Conservation (phyloP, 2,888 invertebrate species). For the Tachystola acroxantha region DNA sequence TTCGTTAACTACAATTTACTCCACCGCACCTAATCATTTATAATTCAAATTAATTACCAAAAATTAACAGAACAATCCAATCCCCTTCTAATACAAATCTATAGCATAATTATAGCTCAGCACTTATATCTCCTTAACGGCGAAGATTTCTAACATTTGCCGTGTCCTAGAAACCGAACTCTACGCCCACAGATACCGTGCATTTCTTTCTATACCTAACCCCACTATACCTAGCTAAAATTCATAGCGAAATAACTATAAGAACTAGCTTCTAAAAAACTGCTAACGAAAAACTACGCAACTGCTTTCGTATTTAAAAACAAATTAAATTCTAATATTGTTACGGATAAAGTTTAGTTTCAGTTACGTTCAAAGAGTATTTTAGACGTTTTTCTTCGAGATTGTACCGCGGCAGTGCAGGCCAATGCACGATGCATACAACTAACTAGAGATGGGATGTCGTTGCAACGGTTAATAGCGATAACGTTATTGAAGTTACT, state of each 20-base stretch:
- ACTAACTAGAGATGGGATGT: constrained; percentile 65
- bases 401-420: constrained; percentile 58
- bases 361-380: constrained; percentile 2
- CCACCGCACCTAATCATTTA: too few relatives aligned
- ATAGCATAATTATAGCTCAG: constrained; percentile 33
- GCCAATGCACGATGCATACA: constrained; percentile 78
- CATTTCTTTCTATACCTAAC: constrained; percentile 74
- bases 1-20: too few relatives aligned
- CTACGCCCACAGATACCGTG: constrained; percentile 59
- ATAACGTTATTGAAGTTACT: too few relatives aligned
- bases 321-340: not conserved
- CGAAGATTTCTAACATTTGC: constrained; percentile 69
- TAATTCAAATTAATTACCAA: too few relatives aligned
- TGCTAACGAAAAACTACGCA: constrained; percentile 9
- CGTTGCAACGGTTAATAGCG: constrained; percentile 1
- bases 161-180: constrained; percentile 67
- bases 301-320: not conserved
- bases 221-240: constrained; percentile 70
- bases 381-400: constrained; percentile 33
- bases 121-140: constrained; percentile 36
- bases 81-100: constrained; percentile 9
- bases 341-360: not conserved
- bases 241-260: constrained; percentile 76
- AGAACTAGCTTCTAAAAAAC: constrained; percentile 72
- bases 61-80: not conserved